Conservation (phyloP, 2,888 invertebrate genomes). For the Acleris sparsana region DNA sequence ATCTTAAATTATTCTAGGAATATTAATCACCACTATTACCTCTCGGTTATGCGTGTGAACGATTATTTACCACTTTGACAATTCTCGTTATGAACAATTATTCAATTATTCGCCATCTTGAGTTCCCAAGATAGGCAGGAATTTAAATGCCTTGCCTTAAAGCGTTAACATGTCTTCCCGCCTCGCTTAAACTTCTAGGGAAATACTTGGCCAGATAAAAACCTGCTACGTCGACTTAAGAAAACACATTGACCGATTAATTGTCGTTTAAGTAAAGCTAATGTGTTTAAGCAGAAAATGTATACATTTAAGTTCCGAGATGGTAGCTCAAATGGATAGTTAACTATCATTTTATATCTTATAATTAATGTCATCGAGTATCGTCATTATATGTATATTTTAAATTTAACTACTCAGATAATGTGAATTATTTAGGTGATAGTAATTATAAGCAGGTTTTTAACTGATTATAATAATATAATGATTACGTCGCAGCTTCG, state of each 20-base stretch:
- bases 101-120: conserved; percentile 20
- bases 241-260: conserved; percentile 37
- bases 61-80: conserved; percentile 9
- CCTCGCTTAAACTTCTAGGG: conserved; percentile 10
- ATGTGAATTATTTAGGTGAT: neutral
- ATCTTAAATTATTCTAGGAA: neutral
- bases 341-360: conserved; percentile 1
- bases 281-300: conserved; percentile 28
- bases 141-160: conserved; percentile 31
- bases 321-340: neutral
- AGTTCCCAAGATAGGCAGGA: conserved; percentile 25
- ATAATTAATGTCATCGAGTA: neutral
- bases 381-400: conserved; percentile 5
- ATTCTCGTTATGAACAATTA: conserved; percentile 20
- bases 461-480: conserved; percentile 7
- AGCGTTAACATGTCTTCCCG: conserved; percentile 16
- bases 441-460: conserved; percentile 9
- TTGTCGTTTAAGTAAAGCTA: conserved; percentile 31
- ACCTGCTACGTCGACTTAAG: conserved; percentile 27
- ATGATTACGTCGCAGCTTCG: conserved; percentile 9
- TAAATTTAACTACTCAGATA: neutral
- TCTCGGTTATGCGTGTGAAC: neutral
- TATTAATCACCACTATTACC: neutral
- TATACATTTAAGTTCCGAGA: neutral
- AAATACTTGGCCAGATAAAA: conserved; percentile 23